Percentiles rank a stretch among this genome's conserved stretches.
Conservation (phyloP, 2,797 vertebrate species). For the Anomalospiza imberbis region DNA sequence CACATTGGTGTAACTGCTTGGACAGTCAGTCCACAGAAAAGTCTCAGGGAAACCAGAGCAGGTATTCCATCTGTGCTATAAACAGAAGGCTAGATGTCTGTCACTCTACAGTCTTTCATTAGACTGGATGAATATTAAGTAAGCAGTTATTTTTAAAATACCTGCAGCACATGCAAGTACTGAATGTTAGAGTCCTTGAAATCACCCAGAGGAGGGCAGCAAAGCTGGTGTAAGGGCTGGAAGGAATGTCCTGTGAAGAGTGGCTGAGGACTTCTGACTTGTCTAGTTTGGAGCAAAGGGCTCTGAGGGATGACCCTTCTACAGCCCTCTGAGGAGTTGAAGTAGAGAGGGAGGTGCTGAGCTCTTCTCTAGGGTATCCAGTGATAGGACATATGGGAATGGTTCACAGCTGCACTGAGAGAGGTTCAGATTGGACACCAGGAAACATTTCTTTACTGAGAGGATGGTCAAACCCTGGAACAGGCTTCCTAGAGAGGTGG, state of each 20-base stretch:
- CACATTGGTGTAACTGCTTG: background rate
- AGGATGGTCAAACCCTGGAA: background rate
- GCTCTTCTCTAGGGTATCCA: background rate
- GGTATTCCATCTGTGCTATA: background rate
- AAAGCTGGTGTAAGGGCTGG: background rate
- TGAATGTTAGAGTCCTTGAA: background rate
- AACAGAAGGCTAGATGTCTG: background rate
- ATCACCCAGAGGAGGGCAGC: background rate
- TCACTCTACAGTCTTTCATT: background rate
- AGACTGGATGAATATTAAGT: background rate
- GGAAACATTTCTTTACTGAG: background rate
- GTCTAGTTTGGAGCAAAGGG: background rate
- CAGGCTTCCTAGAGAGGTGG: background rate
- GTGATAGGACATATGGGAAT: fast-evolving
- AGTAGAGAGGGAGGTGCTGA: background rate
- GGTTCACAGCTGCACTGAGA: fast-evolving
- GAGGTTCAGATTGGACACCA: background rate
- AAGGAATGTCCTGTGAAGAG: background rate
- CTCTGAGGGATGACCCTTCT: background rate
- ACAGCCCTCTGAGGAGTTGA: background rate
- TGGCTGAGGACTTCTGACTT: background rate
- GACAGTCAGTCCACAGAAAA: background rate
- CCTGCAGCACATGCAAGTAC: background rate
- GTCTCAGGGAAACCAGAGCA: background rate
- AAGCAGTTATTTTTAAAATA: background rate